A percentile compares a stretch with the other conserved stretches of the same genome.
Evolutionary conservation across 2,888 invertebrate genomes (phyloP).

Genomic region (Acanthosepion lycidas): DNA sequence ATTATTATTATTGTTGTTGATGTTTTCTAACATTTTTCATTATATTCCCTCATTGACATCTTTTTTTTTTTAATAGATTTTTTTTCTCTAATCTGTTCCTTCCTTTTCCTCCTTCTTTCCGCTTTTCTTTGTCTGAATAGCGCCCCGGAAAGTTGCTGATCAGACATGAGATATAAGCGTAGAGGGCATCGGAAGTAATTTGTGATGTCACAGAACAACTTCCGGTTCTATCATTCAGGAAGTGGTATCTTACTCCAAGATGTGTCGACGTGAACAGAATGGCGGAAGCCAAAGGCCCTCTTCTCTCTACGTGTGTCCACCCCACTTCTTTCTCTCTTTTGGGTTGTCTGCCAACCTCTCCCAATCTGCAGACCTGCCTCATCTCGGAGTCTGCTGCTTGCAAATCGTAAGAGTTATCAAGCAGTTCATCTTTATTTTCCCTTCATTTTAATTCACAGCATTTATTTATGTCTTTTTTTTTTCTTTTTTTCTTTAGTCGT

Average conservation of each 20-base stretch:
- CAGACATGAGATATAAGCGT: neutral
- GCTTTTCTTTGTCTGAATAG: neutral
- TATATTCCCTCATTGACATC: neutral
- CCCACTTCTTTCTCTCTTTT: neutral
- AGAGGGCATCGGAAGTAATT: slow-evolving; percentile 23
- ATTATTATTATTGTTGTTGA: neutral
- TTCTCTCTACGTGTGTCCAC: neutral
- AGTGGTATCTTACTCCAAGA: slow-evolving; percentile 13
- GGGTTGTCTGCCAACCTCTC: neutral
- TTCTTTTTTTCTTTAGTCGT: neutral
- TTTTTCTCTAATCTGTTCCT: slow-evolving; percentile 4
- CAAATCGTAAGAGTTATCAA: slow-evolving; percentile 6
- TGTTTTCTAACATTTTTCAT: neutral
- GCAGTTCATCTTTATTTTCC: neutral
- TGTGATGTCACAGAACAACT: slow-evolving; percentile 33
- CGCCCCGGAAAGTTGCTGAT: neutral
- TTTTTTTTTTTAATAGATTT: neutral
- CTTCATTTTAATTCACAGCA: neutral
- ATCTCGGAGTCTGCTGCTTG: neutral
- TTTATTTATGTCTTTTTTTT: neutral
- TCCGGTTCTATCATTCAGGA: slow-evolving; percentile 23
- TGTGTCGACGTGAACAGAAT: neutral
- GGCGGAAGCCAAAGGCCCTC: slow-evolving; percentile 20
- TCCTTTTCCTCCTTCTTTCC: slow-evolving; percentile 9
- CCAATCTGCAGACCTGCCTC: neutral